These are phyloP conservation scores for Synanthedon myopaeformis DNA, from an alignment of 2,888 invertebrate genomes.

Conservation along the genomic window DNA sequence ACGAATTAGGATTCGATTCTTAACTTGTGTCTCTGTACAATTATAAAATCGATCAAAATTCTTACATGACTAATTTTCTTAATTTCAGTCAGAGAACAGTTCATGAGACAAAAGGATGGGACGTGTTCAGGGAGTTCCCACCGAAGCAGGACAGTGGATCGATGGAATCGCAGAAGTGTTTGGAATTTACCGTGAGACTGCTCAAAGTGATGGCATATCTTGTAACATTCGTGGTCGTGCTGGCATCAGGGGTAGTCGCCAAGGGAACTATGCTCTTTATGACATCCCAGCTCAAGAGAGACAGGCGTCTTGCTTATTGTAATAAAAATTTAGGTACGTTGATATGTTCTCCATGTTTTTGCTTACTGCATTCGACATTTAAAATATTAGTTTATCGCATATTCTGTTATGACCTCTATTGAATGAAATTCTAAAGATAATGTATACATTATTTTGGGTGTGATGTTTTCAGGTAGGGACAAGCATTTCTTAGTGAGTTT, in stretches of 20 bases:
- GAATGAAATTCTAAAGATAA: not conserved
- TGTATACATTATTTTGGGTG: not conserved
- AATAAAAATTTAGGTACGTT: slow-evolving; percentile 82
- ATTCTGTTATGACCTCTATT: not conserved
- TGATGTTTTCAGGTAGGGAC: slow-evolving; percentile 78
- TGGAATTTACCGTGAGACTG: slow-evolving; percentile 86
- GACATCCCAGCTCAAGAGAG: slow-evolving; percentile 88
- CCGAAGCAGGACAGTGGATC: slow-evolving; percentile 90
- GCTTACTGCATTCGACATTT: too few relatives aligned
- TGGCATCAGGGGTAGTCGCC: slow-evolving; percentile 86
- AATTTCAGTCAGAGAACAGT: slow-evolving; percentile 82
- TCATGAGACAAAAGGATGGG: slow-evolving; percentile 94
- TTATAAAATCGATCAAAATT: too few relatives aligned
- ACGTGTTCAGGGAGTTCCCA: slow-evolving; percentile 94
- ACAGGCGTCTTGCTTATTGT: slow-evolving; percentile 83
- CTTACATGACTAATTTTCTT: slow-evolving; percentile 2
- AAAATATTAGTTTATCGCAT: too few relatives aligned
- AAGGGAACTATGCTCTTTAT: slow-evolving; percentile 92
- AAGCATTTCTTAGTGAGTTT: slow-evolving; percentile 85
- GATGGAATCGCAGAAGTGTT: slow-evolving; percentile 87
- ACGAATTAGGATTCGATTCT: too few relatives aligned
- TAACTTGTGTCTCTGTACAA: too few relatives aligned
- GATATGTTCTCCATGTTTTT: too few relatives aligned
- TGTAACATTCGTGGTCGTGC: slow-evolving; percentile 86
- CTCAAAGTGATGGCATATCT: slow-evolving; percentile 88